Conservation (phyloP, 2,888 invertebrate species). For the Xestia rhomboidea region DNA sequence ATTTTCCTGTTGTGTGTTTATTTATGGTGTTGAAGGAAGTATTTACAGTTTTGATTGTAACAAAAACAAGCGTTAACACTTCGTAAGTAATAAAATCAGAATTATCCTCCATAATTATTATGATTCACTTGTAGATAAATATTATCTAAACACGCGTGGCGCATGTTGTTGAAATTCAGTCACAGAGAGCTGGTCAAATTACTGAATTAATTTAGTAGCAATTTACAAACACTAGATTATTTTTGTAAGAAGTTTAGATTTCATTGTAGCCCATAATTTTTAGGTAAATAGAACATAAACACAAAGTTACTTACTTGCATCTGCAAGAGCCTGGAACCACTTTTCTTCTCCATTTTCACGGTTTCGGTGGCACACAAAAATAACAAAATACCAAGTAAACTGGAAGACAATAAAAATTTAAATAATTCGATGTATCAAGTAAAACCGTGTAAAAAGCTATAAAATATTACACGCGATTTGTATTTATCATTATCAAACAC, state of each 20-base stretch:
- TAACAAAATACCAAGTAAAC: conserved; percentile 60
- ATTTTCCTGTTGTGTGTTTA: conserved; percentile 24
- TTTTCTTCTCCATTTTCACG: conserved; percentile 83
- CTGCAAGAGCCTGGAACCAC: conserved; percentile 85
- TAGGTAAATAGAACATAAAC: not conserved
- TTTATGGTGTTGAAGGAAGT: conserved; percentile 18
- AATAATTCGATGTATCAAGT: conserved; percentile 52
- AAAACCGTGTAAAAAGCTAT: conserved; percentile 58
- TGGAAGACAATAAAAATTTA: conserved; percentile 74
- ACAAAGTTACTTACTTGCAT: conserved; percentile 84
- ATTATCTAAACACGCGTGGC: not conserved
- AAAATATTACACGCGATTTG: conserved; percentile 78
- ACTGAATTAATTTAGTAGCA: not conserved
- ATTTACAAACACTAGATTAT: not conserved
- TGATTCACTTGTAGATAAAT: not conserved
- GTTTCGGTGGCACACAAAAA: conserved; percentile 64
- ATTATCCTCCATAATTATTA: not conserved
- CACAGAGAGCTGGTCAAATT: not conserved
- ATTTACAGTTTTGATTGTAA: not conserved
- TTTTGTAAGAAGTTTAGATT: not conserved
- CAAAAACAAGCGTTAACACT: not conserved
- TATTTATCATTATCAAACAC: conserved; percentile 72
- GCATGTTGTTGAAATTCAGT: not conserved
- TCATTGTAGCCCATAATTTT: not conserved
- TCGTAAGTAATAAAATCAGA: not conserved